These are phyloP conservation scores for Drosophila cracens DNA, from an alignment of 2,888 invertebrate genomes.

Conservation along the genomic window DNA sequence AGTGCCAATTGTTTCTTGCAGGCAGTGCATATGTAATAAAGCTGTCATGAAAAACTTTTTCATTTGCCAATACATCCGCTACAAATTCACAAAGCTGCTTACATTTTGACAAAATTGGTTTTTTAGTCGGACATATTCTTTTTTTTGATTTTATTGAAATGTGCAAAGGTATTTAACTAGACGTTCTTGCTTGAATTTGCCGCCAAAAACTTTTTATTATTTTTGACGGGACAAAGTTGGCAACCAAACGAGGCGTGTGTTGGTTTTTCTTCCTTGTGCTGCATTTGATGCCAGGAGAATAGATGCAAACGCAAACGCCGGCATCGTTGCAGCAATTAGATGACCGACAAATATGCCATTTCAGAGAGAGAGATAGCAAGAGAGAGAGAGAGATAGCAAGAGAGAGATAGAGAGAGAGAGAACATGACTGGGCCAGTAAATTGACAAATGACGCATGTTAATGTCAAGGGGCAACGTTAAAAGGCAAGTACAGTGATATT, in stretches of 20 bases:
- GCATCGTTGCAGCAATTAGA: conserved; percentile 45
- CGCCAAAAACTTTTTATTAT: neutral
- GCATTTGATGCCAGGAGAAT: conserved; percentile 21
- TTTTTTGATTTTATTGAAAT: neutral
- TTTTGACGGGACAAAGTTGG: neutral
- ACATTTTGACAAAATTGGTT: neutral
- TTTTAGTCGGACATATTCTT: neutral
- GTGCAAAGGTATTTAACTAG: neutral
- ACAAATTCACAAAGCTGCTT: neutral
- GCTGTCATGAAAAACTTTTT: neutral
- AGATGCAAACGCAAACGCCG: conserved; percentile 8
- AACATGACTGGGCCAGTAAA: conserved; percentile 17
- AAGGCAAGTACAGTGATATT: conserved; percentile 40
- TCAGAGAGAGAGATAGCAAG: neutral
- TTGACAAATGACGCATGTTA: conserved; percentile 74
- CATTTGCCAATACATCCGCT: neutral
- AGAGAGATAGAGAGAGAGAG: too few relatives aligned
- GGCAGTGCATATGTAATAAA: neutral
- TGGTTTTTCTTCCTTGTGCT: neutral
- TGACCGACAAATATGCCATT: conserved; percentile 7
- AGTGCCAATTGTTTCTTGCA: neutral
- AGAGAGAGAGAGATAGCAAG: neutral
- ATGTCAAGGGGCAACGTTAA: conserved; percentile 47
- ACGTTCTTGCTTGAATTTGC: neutral
- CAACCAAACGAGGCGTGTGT: neutral